A percentile compares a stretch with the other conserved stretches of the same genome.
phyloP scores from a whole-genome alignment of 2,888 invertebrate species.

The Aphodius granarius region DNA sequence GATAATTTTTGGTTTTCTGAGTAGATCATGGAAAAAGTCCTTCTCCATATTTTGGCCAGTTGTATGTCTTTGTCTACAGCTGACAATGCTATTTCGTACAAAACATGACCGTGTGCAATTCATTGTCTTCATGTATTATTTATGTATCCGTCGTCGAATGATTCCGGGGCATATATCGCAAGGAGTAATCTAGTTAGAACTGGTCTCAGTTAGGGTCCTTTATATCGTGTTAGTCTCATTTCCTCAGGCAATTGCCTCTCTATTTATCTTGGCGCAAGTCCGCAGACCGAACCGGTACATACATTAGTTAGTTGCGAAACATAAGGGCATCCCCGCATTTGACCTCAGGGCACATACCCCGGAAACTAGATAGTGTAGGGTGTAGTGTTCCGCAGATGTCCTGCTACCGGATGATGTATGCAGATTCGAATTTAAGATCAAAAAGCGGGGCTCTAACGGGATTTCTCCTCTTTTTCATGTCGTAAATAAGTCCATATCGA shows the following conservation, averaged over 20 bases:
- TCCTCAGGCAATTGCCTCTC: constrained; percentile 50
- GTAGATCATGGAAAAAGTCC: too few species aligned
- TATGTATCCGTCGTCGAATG: constrained; percentile 17
- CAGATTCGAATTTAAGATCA: neutral
- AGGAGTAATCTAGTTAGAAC: constrained; percentile 50
- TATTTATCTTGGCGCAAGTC: constrained; percentile 53
- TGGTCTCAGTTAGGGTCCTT: constrained; percentile 46
- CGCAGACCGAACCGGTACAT: constrained; percentile 45
- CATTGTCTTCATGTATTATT: neutral
- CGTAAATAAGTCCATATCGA: neutral
- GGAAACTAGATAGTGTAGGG: constrained; percentile 49
- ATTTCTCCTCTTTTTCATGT: neutral
- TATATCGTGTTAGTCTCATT: constrained; percentile 53
- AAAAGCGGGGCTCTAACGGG: neutral
- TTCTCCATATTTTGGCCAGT: too few species aligned
- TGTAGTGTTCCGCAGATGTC: neutral
- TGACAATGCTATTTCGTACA: neutral
- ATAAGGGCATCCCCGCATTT: constrained; percentile 47
- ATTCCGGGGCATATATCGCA: constrained; percentile 24
- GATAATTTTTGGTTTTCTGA: too few species aligned
- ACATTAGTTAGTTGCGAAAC: constrained; percentile 49
- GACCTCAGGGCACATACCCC: constrained; percentile 47
- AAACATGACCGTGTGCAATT: neutral
- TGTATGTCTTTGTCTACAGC: neutral
- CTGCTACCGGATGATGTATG: neutral